Evolutionary conservation across 1,140 invertebrate species (phyloP), one percentile per base, ranked within the genome.

Genomic region (Micrasema longulum): DNA sequence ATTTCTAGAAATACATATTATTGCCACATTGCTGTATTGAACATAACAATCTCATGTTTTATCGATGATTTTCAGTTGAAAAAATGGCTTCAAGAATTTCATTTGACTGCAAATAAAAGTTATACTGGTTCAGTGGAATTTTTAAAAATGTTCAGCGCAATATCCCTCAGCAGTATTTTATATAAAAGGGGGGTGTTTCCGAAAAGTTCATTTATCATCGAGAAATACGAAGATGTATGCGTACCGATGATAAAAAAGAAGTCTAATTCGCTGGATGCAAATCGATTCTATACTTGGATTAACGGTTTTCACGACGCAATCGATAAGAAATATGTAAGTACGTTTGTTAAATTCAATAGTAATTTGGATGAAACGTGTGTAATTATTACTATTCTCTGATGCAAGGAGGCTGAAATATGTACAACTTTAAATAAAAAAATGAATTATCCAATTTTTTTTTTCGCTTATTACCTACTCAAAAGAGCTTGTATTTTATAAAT

Each of bases 311-410:
- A 48, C 9, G 47, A 48, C 20, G 47, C 47, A 20, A 48, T 48
- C 11, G 47, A 48, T 16, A 48, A 48, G 18, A 48, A 48, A 48
- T 48, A 48, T 22, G 47, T 48, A 48, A 48, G 47, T 48, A n/a
- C n/a, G n/a, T n/a, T n/a, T n/a, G n/a, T n/a, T n/a, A n/a, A n/a
- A n/a, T n/a, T n/a, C n/a, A n/a, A n/a, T n/a, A n/a, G n/a, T n/a
- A n/a, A n/a, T n/a, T n/a, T n/a, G n/a, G n/a, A n/a, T n/a, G n/a
- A n/a, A n/a, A n/a, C n/a, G n/a, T n/a, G n/a, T n/a, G n/a, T n/a
- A n/a, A n/a, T n/a, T n/a, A n/a, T n/a, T n/a, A n/a, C n/a, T n/a
- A n/a, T n/a, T n/a, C n/a, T n/a, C n/a, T n/a, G n/a, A n/a, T n/a
- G n/a, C n/a, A n/a, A n/a, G n/a, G n/a, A n/a, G n/a, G n/a, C n/a